A percentile compares a stretch with the other conserved stretches of the same genome.
These are phyloP conservation scores for Stichodactyla mertensii DNA, from an alignment of 64 coral and sea anemone genomes.

Conservation along the genomic window DNA sequence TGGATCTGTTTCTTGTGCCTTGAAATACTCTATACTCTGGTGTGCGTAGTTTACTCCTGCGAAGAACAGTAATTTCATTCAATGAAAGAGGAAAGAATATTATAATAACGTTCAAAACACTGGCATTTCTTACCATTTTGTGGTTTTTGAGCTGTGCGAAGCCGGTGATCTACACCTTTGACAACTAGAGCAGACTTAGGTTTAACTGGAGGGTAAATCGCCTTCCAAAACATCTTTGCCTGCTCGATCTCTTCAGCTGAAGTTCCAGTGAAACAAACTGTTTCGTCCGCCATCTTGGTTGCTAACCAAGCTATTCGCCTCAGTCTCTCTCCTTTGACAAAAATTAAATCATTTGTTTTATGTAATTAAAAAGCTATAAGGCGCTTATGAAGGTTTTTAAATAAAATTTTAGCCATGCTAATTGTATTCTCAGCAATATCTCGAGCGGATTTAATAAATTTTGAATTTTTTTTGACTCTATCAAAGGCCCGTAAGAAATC, in stretches of 20 bases:
- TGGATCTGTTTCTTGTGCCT: conserved; percentile 38
- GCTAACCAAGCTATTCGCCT: conserved; percentile 18
- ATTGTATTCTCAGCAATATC: neutral
- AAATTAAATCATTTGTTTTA: neutral
- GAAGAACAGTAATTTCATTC: neutral
- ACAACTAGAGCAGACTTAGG: conserved; percentile 66
- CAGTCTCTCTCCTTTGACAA: neutral
- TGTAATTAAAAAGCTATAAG: neutral
- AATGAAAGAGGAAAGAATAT: neutral
- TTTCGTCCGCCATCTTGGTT: conserved; percentile 68
- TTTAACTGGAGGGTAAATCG: conserved; percentile 41
- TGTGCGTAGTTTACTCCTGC: conserved; percentile 49
- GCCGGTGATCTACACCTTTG: conserved; percentile 64
- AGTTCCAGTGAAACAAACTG: conserved; percentile 56
- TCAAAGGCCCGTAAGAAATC: neutral
- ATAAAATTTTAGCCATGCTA: neutral
- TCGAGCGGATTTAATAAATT: neutral
- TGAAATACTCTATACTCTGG: conserved; percentile 24
- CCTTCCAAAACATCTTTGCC: conserved; percentile 77
- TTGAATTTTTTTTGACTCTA: neutral
- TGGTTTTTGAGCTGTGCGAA: conserved; percentile 48
- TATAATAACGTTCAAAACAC: neutral
- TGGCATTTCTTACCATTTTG: conserved; percentile 35
- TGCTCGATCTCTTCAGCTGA: conserved; percentile 62
- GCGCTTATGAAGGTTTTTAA: neutral